A percentile compares a stretch with the other conserved stretches of the same genome.
Conservation (phyloP, 2,797 vertebrate species). For the Centroberyx gerrardi region DNA sequence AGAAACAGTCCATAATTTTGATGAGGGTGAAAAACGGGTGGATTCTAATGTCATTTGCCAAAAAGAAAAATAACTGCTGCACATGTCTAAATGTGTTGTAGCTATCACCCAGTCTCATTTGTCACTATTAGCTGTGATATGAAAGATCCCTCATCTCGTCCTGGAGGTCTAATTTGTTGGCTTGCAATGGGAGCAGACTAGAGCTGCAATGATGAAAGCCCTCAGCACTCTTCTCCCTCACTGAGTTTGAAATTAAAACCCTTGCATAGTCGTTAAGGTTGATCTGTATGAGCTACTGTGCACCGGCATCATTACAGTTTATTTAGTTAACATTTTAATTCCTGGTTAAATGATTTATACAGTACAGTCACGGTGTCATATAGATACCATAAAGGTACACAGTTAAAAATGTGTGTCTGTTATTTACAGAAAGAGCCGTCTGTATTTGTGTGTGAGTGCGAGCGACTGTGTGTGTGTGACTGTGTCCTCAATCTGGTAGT, state of each 20-base stretch:
- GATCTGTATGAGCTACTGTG: slow-evolving; percentile 60
- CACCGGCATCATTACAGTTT: slow-evolving; percentile 44
- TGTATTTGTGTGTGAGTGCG: background rate
- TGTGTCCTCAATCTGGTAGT: slow-evolving; percentile 42
- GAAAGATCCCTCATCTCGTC: slow-evolving; percentile 81
- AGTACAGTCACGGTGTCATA: slow-evolving; percentile 2
- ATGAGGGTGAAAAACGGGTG: slow-evolving; percentile 65
- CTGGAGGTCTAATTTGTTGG: slow-evolving; percentile 81
- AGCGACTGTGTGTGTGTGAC: background rate
- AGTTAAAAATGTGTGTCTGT: background rate
- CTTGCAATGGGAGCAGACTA: slow-evolving; percentile 67
- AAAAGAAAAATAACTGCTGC: slow-evolving; percentile 63
- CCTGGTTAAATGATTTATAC: slow-evolving; percentile 21
- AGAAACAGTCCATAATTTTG: slow-evolving; percentile 64
- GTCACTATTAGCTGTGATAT: slow-evolving; percentile 80
- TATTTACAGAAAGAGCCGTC: background rate
- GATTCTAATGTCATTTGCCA: slow-evolving; percentile 66
- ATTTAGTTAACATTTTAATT: slow-evolving; percentile 62
- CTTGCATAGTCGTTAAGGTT: slow-evolving; percentile 52
- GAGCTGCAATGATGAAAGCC: slow-evolving; percentile 70
- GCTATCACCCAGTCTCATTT: slow-evolving; percentile 75
- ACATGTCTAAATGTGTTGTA: slow-evolving; percentile 59
- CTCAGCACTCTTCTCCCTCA: slow-evolving; percentile 58
- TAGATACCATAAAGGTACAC: background rate
- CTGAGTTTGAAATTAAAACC: slow-evolving; percentile 76